A percentile compares a stretch with the other conserved stretches of the same genome.
Conservation (phyloP, 2,113 vertebrate genomes). For the Dasyurus viverrinus region DNA sequence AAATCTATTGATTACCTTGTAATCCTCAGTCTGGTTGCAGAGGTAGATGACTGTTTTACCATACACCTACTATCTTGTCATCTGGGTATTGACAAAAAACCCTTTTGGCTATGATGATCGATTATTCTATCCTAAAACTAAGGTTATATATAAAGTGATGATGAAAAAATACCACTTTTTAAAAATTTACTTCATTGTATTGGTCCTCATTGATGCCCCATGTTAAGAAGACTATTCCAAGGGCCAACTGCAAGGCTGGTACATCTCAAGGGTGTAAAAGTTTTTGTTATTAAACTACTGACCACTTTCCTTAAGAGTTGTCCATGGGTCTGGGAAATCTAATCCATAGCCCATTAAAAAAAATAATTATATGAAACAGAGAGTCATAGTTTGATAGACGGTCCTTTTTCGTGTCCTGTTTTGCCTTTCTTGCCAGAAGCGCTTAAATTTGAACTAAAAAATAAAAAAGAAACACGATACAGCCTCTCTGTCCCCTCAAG, state of each 20-base stretch:
- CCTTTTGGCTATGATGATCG: background rate
- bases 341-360: background rate
- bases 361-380: background rate
- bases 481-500: background rate
- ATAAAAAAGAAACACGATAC: background rate
- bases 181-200: background rate
- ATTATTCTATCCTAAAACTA: background rate
- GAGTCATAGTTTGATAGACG: background rate
- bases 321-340: background rate
- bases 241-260: background rate
- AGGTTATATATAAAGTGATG: background rate
- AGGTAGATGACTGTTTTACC: constrained; percentile 15
- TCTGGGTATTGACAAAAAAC: background rate
- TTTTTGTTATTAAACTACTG: constrained; percentile 17
- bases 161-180: background rate
- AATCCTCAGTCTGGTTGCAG: constrained; percentile 8
- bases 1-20: constrained; percentile 29
- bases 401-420: background rate
- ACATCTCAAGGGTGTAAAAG: background rate
- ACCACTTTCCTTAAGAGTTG: background rate
- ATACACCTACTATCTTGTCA: background rate
- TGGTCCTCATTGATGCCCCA: background rate
- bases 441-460: background rate
- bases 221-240: background rate
- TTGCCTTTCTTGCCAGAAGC: background rate